These are phyloP conservation scores for Rotaria macrura DNA, from an alignment of 2,888 invertebrate genomes.

Conservation along the genomic window DNA sequence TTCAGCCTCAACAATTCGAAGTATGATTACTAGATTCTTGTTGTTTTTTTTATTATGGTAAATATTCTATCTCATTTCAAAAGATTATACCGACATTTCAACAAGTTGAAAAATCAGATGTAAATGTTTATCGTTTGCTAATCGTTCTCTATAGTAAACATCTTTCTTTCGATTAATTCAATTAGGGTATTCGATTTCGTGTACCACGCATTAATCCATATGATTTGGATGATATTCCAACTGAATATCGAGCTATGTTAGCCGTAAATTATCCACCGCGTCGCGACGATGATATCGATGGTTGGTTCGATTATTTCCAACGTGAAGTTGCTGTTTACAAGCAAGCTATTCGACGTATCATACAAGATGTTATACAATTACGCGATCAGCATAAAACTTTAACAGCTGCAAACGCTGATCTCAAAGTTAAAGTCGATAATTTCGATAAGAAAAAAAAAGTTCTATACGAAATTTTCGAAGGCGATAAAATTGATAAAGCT, in stretches of 20 bases:
- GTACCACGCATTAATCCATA: neutral
- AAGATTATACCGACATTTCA: neutral
- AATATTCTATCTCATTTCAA: neutral
- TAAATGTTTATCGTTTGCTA: neutral
- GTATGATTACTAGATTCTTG: neutral
- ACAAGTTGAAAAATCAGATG: neutral
- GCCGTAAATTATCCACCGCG: slow-evolving; percentile 9
- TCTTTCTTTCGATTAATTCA: too few species aligned
- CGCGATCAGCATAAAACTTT: slow-evolving; percentile 26
- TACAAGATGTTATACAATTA: slow-evolving; percentile 23
- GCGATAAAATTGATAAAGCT: slow-evolving; percentile 27
- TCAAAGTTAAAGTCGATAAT: slow-evolving; percentile 24
- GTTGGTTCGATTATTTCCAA: slow-evolving; percentile 28
- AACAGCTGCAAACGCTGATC: slow-evolving; percentile 20
- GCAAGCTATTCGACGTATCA: slow-evolving; percentile 23
- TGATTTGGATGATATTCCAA: slow-evolving; percentile 30
- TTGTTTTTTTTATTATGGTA: neutral
- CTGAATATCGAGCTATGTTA: slow-evolving; percentile 25
- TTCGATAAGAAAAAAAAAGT: slow-evolving; percentile 31
- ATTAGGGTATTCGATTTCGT: neutral
- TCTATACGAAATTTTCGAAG: slow-evolving; percentile 27
- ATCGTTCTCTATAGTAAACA: too few species aligned
- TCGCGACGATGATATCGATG: slow-evolving; percentile 25
- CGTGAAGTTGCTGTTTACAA: slow-evolving; percentile 23
- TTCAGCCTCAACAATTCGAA: neutral